phyloP scores from a whole-genome alignment of 1,140 invertebrate genomes.

The Platyura marginata region DNA sequence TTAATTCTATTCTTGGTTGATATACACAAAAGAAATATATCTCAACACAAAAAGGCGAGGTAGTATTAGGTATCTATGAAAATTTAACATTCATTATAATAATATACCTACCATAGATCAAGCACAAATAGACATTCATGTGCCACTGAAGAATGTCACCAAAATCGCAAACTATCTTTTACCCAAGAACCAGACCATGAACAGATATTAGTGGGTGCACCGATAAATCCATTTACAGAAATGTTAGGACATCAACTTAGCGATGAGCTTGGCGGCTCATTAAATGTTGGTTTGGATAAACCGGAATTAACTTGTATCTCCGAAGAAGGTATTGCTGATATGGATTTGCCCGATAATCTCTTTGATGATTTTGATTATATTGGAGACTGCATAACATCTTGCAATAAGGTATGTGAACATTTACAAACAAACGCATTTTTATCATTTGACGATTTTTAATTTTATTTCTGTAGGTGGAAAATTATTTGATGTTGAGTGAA shows the following conservation, averaged over 20 bases:
- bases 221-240: neutral
- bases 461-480: slow-evolving; percentile 36
- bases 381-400: slow-evolving; percentile 72
- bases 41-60: slow-evolving; percentile 45
- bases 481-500: slow-evolving; percentile 71
- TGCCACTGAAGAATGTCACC: slow-evolving; percentile 33
- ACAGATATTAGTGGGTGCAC: neutral
- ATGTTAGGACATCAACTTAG: neutral
- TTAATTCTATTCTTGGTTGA: slow-evolving; percentile 63
- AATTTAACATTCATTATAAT: neutral
- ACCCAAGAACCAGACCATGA: slow-evolving; percentile 37
- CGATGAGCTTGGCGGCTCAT: slow-evolving; percentile 9
- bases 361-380: slow-evolving; percentile 65
- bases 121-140: slow-evolving; percentile 19
- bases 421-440: neutral
- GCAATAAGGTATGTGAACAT: slow-evolving; percentile 46
- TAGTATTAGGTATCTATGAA: slow-evolving; percentile 8
- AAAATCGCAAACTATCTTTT: slow-evolving; percentile 35
- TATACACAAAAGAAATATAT: slow-evolving; percentile 48
- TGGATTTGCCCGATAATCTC: slow-evolving; percentile 62
- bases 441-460: neutral
- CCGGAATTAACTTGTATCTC: slow-evolving; percentile 73
- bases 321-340: slow-evolving; percentile 67
- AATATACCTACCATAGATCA: no score
- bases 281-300: slow-evolving; percentile 27